Conservation (phyloP, 2,113 vertebrate species). For the Oryzias javanicus region DNA sequence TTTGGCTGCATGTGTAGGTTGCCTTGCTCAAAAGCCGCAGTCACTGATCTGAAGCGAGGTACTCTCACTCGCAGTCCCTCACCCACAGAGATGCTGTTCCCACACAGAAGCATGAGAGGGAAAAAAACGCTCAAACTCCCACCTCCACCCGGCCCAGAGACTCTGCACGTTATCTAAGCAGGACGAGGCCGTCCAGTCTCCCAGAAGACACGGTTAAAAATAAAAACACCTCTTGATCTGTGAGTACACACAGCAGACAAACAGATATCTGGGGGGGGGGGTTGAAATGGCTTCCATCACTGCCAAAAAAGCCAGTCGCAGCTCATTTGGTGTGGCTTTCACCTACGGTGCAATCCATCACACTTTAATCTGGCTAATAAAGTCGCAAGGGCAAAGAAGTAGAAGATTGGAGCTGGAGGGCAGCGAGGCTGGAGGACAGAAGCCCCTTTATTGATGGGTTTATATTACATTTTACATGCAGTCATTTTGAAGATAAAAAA, state of each 20-base stretch:
- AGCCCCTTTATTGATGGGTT: too few relatives aligned
- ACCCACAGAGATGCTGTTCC: constrained; percentile 58
- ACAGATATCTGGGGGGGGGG: constrained; percentile 50
- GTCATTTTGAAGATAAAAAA: too few relatives aligned
- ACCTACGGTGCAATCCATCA: constrained; percentile 46
- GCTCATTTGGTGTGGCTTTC: constrained; percentile 48
- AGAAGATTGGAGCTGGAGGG: constrained; percentile 26
- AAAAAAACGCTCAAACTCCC: constrained; percentile 57
- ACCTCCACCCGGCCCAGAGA: constrained; percentile 28
- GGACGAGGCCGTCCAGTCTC: constrained; percentile 21
- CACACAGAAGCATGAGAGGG: constrained; percentile 53
- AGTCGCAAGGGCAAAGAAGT: constrained; percentile 53
- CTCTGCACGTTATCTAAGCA: constrained; percentile 38
- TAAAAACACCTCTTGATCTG: constrained; percentile 53
- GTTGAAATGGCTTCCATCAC: constrained; percentile 62
- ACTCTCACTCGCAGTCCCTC: constrained; percentile 54
- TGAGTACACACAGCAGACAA: constrained; percentile 25
- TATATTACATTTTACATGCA: too few relatives aligned
- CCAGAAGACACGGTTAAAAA: constrained; percentile 49
- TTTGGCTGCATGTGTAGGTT: constrained; percentile 60
- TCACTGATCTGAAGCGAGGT: constrained; percentile 48
- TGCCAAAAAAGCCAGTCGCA: constrained; percentile 8
- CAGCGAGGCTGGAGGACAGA: not conserved
- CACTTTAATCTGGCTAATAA: constrained; percentile 58
- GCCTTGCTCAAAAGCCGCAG: constrained; percentile 49